Conservation (phyloP, 2,113 vertebrate genomes). For the Phyllostomus discolor region DNA sequence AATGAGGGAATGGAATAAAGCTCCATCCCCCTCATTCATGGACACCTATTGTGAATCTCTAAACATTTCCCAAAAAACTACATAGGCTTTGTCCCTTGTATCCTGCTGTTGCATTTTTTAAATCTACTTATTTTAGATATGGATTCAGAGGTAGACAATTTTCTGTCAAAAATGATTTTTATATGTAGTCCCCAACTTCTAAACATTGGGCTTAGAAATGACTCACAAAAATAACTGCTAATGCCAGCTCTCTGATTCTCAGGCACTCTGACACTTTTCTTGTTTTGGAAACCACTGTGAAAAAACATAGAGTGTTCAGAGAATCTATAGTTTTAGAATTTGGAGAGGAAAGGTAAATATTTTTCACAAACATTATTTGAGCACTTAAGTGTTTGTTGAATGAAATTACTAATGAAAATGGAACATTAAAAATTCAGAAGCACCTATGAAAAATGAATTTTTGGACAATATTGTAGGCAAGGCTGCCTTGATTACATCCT, state of each 20-base stretch:
- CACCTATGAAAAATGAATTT: background rate
- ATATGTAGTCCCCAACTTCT: background rate
- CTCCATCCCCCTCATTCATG: background rate
- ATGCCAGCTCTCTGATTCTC: background rate
- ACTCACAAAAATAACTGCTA: background rate
- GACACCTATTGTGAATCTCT: background rate
- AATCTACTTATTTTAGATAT: background rate
- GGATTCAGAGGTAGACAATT: background rate
- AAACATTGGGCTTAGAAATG: background rate
- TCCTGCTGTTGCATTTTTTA: background rate
- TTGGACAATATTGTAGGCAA: background rate
- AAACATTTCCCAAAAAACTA: background rate
- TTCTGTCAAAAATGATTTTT: background rate
- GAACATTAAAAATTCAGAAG: background rate
- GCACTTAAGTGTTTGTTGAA: background rate
- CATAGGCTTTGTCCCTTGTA: background rate
- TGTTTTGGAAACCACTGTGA: background rate
- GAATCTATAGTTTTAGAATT: background rate
- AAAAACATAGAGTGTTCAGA: background rate
- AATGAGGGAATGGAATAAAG: background rate
- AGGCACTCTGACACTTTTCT: background rate
- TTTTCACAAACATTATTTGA: slow-evolving; percentile 19
- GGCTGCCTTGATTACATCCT: background rate
- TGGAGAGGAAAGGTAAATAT: background rate
- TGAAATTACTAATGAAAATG: slow-evolving; percentile 6